These are phyloP conservation scores for Xiphydria camelus DNA, from an alignment of 2,888 invertebrate genomes.

Conservation along the genomic window DNA sequence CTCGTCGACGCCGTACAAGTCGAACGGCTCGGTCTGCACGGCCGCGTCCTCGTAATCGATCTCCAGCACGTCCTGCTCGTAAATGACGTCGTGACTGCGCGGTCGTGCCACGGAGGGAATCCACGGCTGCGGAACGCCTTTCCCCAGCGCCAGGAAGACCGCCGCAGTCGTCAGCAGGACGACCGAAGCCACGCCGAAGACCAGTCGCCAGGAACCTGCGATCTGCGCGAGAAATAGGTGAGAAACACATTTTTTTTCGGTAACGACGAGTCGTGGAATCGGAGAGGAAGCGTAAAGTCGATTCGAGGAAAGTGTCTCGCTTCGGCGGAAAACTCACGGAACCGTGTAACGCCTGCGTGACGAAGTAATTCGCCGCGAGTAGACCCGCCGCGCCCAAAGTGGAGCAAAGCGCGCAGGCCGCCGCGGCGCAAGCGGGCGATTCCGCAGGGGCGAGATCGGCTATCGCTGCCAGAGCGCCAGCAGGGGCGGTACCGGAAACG, in stretches of 20 bases:
- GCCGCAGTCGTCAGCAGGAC: constrained; percentile 63
- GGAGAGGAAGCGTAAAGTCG: neutral
- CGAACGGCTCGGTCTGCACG: constrained; percentile 53
- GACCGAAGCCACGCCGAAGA: constrained; percentile 64
- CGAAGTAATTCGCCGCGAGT: constrained; percentile 63
- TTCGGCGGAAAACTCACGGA: constrained; percentile 55
- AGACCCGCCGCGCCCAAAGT: constrained; percentile 64
- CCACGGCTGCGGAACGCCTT: constrained; percentile 66
- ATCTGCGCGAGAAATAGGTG: constrained; percentile 50
- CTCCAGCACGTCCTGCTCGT: constrained; percentile 52
- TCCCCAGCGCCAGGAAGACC: constrained; percentile 63
- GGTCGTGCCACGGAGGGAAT: constrained; percentile 56
- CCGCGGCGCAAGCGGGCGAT: constrained; percentile 55
- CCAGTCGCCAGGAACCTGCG: constrained; percentile 64
- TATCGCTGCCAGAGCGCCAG: constrained; percentile 64
- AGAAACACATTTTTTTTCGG: neutral
- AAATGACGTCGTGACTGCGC: constrained; percentile 53
- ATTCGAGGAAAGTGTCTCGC: constrained; percentile 1
- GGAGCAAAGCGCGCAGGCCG: constrained; percentile 59
- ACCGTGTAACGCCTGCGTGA: constrained; percentile 64
- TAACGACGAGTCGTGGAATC: neutral
- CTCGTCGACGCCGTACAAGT: constrained; percentile 39
- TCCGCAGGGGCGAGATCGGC: constrained; percentile 64
- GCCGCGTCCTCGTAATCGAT: constrained; percentile 55
- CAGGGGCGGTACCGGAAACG: constrained; percentile 63